Conservation (phyloP, 1,140 invertebrate species). For the Apis florea region DNA sequence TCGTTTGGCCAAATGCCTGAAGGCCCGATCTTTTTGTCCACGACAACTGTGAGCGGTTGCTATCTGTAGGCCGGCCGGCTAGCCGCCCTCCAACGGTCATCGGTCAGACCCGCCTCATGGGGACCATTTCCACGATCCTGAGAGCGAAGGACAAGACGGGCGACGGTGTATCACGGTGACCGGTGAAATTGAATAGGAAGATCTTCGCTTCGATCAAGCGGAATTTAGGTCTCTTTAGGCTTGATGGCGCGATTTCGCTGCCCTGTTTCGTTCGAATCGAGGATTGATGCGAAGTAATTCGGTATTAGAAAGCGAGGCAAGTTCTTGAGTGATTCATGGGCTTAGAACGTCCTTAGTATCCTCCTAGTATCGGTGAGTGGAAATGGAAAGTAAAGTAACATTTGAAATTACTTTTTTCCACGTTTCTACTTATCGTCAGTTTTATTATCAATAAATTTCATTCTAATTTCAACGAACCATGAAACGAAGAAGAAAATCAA, state of each 20-base stretch:
- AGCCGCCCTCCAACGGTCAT: slow-evolving; percentile 55
- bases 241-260: too few relatives aligned
- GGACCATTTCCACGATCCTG: slow-evolving; percentile 29
- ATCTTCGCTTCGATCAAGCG: not conserved
- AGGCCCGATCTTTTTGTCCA: slow-evolving; percentile 62
- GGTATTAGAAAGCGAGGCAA: too few relatives aligned
- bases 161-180: not conserved
- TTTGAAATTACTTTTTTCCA: too few relatives aligned
- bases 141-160: slow-evolving; percentile 16
- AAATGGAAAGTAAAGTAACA: too few relatives aligned
- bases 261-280: too few relatives aligned
- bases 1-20: slow-evolving; percentile 54
- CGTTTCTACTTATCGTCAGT: too few relatives aligned
- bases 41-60: slow-evolving; percentile 7
- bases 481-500: not conserved
- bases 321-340: too few relatives aligned
- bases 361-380: too few relatives aligned
- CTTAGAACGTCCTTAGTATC: too few relatives aligned
- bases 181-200: slow-evolving; percentile 10
- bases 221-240: not conserved
- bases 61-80: slow-evolving; percentile 55
- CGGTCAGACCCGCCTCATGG: slow-evolving; percentile 44
- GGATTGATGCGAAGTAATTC: too few relatives aligned
- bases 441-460: too few relatives aligned
- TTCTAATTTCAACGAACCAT: not conserved